Percentiles rank a stretch among this genome's conserved stretches.
Conservation (phyloP, 53 echinoderm and acorn worm genomes). For the Arbacia lixula region DNA sequence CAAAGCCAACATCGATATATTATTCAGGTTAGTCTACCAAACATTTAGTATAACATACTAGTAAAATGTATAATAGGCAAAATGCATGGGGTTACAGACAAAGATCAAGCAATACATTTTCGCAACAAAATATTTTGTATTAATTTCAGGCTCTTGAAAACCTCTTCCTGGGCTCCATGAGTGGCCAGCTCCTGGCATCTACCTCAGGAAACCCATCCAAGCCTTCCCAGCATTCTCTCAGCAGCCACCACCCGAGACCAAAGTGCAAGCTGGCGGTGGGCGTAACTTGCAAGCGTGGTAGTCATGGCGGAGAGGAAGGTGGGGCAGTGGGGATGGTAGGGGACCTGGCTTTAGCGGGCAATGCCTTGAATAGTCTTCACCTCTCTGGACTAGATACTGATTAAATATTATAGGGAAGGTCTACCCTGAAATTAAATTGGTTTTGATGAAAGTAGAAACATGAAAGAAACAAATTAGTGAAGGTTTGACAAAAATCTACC, state of each 20-base stretch:
- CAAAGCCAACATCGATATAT: too few species aligned
- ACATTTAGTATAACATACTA: too few species aligned
- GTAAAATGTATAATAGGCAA: too few species aligned
- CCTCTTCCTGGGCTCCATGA: slow-evolving; percentile 68
- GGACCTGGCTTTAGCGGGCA: slow-evolving; percentile 26
- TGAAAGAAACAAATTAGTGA: too few species aligned
- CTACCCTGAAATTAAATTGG: too few species aligned
- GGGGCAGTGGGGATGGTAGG: background rate
- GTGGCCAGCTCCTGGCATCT: slow-evolving; percentile 52
- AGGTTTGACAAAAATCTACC: too few species aligned
- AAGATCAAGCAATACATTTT: too few species aligned
- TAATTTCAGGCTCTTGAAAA: slow-evolving; percentile 62
- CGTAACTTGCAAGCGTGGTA: background rate
- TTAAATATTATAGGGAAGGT: too few species aligned
- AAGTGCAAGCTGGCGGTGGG: slow-evolving; percentile 17
- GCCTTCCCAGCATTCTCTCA: background rate
- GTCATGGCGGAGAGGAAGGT: background rate
- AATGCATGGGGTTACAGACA: too few species aligned
- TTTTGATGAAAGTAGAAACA: too few species aligned
- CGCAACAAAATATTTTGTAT: too few species aligned
- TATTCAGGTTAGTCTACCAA: too few species aligned
- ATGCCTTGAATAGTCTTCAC: slow-evolving; percentile 1
- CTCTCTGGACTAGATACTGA: background rate
- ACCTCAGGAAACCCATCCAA: background rate
- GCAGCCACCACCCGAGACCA: slow-evolving; percentile 24